A percentile compares a stretch with the other conserved stretches of the same genome.
These are phyloP conservation scores for Acleris sparsana DNA, from an alignment of 2,888 invertebrate genomes.

Conservation along the genomic window DNA sequence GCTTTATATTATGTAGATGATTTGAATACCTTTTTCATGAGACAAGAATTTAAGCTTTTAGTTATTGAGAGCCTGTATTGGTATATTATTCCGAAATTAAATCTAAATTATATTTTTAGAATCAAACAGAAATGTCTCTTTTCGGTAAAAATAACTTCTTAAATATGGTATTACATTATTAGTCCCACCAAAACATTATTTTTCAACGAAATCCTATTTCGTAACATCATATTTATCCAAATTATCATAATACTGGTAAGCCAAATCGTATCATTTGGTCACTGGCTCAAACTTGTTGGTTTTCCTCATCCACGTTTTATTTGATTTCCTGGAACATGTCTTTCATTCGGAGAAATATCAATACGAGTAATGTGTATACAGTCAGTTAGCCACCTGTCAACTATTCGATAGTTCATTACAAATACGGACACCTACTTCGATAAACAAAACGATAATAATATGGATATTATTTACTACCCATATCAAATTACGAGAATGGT, in stretches of 20 bases:
- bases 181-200: no score
- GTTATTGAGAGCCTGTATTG: no score
- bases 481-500: no score
- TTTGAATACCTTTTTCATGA: no score
- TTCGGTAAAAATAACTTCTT: no score
- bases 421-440: not conserved
- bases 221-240: constrained; percentile 12
- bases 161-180: no score
- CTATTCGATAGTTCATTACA: not conserved
- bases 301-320: constrained; percentile 35
- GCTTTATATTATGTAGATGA: no score
- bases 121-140: no score
- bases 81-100: no score
- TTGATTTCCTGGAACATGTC: constrained; percentile 31
- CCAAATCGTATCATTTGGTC: constrained; percentile 36
- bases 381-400: constrained; percentile 26
- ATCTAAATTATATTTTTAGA: no score
- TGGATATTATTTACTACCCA: not conserved
- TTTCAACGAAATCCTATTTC: not conserved
- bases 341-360: constrained; percentile 23
- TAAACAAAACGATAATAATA: not conserved
- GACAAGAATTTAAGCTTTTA: no score
- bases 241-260: constrained; percentile 29
- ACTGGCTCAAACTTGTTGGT: constrained; percentile 34
- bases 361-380: constrained; percentile 12